A percentile compares a stretch with the other conserved stretches of the same genome.
Conservation (phyloP, 1,140 invertebrate species). For the Drosophila ohnishii region DNA sequence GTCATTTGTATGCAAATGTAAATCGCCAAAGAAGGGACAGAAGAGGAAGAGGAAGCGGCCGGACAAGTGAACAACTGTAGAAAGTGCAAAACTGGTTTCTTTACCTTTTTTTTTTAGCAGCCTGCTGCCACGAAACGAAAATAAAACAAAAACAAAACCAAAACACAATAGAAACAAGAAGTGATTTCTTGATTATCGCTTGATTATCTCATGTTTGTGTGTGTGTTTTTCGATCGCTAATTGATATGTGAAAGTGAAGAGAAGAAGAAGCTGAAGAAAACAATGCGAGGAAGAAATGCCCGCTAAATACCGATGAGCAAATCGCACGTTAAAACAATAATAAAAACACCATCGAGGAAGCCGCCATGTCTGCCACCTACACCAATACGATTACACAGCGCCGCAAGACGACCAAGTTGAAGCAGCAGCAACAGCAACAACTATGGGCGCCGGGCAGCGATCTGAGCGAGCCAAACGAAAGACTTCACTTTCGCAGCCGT, state of each 20-base stretch:
- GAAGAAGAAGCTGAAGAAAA: conserved; percentile 2
- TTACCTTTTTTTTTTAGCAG: conserved; percentile 2
- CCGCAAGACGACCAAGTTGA: conserved; percentile 71
- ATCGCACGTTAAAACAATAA: conserved; percentile 23
- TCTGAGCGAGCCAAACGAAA: conserved; percentile 71
- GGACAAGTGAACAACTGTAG: conserved; percentile 38
- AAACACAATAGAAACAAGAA: conserved; percentile 16
- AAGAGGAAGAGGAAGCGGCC: conserved; percentile 22
- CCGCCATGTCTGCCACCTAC: conserved; percentile 63
- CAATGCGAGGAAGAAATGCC: conserved; percentile 30
- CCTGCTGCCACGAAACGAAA: conserved; percentile 30
- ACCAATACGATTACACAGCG: conserved; percentile 64
- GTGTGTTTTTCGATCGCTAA: conserved; percentile 13
- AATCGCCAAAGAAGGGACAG: conserved; percentile 35
- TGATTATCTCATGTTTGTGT: conserved; percentile 21
- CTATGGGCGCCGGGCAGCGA: conserved; percentile 48
- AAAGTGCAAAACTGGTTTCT: conserved; percentile 65
- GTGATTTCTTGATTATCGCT: conserved; percentile 22
- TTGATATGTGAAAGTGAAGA: conserved; percentile 58
- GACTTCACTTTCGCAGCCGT: conserved; percentile 80
- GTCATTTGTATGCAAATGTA: conserved; percentile 52
- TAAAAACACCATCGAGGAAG: conserved; percentile 30
- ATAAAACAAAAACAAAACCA: conserved; percentile 16
- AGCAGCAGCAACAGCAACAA: conserved; percentile 50
- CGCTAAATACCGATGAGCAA: conserved; percentile 19